Percentiles rank a stretch among this genome's conserved stretches.
Conservation (phyloP, 2,888 invertebrate species). For the Drosophila mimetica region DNA sequence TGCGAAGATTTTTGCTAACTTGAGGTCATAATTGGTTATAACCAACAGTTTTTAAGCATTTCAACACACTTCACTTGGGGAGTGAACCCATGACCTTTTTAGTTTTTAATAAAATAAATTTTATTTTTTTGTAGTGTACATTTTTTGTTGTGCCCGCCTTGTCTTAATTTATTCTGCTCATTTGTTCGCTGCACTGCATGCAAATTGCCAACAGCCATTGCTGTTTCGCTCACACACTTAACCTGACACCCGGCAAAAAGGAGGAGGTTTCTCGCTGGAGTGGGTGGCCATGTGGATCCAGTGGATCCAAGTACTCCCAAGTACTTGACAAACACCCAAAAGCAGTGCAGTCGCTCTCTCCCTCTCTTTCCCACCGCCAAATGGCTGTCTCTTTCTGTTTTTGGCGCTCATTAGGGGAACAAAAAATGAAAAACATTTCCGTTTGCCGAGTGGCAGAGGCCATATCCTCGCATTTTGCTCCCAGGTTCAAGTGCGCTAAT, state of each 20-base stretch:
- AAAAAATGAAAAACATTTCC: slow-evolving; percentile 72
- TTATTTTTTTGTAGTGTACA: slow-evolving; percentile 8
- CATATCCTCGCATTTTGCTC: slow-evolving; percentile 53
- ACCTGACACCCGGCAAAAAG: slow-evolving; percentile 17
- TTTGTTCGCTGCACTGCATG: slow-evolving; percentile 59
- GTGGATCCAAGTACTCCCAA: slow-evolving; percentile 3
- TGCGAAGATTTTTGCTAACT: too few species aligned
- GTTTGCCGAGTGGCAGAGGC: slow-evolving; percentile 67
- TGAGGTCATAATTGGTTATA: too few species aligned
- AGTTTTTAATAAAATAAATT: too few species aligned
- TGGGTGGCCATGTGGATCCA: slow-evolving; percentile 12
- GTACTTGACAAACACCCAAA: slow-evolving; percentile 77
- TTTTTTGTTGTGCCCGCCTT: slow-evolving; percentile 27
- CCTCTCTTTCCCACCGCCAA: slow-evolving; percentile 37
- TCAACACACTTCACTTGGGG: too few species aligned
- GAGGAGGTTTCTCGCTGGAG: neutral
- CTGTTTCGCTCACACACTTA: slow-evolving; percentile 17
- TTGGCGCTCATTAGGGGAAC: slow-evolving; percentile 63
- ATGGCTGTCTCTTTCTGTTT: slow-evolving; percentile 16
- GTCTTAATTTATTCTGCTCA: slow-evolving; percentile 70
- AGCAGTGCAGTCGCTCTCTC: slow-evolving; percentile 51
- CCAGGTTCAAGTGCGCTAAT: slow-evolving; percentile 80
- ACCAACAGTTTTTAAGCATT: too few species aligned
- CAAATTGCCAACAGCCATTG: slow-evolving; percentile 30
- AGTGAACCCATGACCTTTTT: too few species aligned